Evolutionary conservation across 2,797 vertebrate genomes (phyloP).

Genomic region (Nannoperca australis): DNA sequence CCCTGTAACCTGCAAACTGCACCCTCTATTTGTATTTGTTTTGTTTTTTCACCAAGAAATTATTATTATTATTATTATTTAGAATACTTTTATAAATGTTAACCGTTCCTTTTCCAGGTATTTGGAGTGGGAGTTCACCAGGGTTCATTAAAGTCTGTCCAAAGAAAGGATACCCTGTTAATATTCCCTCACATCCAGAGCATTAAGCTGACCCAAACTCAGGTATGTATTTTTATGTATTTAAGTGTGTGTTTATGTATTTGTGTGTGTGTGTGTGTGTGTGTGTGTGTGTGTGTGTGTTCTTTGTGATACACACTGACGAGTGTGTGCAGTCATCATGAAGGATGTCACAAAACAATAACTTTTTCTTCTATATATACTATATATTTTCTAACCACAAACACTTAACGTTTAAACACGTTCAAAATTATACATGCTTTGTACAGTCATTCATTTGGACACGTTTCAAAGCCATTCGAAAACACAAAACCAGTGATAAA

Average conservation of each 20-base stretch:
- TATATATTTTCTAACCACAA: not conserved
- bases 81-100: slow-evolving; percentile 2
- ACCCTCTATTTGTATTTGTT: not conserved
- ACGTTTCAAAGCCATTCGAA: not conserved
- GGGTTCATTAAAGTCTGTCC: slow-evolving; percentile 84
- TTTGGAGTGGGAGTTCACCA: slow-evolving; percentile 90
- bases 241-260: too few relatives aligned
- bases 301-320: slow-evolving; percentile 41
- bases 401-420: not conserved
- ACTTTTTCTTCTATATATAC: not conserved
- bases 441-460: slow-evolving; percentile 5
- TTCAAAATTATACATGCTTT: slow-evolving; percentile 11
- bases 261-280: slow-evolving; percentile 11
- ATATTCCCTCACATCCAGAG: slow-evolving; percentile 94
- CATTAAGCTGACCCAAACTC: slow-evolving; percentile 93
- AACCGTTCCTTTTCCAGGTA: slow-evolving; percentile 83
- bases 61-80: too few relatives aligned
- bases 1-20: not conserved
- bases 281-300: slow-evolving; percentile 20
- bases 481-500: not conserved
- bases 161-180: slow-evolving; percentile 86
- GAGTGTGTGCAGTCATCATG: slow-evolving; percentile 4
- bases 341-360: not conserved
- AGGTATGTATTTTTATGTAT: slow-evolving; percentile 83
- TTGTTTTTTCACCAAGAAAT: not conserved